phyloP scores from a whole-genome alignment of 2,113 vertebrate species.

The Gymnorhina tibicen region DNA sequence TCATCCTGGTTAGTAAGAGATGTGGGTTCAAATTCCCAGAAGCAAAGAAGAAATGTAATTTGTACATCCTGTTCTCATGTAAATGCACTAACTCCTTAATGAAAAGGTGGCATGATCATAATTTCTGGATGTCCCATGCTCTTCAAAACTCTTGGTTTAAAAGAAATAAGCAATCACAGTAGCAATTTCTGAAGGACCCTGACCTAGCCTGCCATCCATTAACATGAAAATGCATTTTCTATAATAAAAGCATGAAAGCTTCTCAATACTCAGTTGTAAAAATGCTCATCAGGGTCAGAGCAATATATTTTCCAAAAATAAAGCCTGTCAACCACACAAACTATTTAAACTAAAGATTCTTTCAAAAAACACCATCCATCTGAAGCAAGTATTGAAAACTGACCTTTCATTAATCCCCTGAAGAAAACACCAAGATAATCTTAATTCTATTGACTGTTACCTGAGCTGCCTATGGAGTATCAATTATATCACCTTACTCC shows the following conservation, averaged over 20 bases:
- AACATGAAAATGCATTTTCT: background rate
- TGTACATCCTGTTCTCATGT: background rate
- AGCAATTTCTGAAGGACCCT: background rate
- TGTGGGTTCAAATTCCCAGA: background rate
- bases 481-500: background rate
- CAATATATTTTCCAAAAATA: background rate
- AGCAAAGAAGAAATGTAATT: background rate
- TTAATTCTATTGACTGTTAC: conserved; percentile 9
- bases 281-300: background rate
- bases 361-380: background rate
- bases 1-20: background rate
- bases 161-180: background rate
- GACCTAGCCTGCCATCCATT: background rate
- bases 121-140: background rate
- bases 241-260: background rate
- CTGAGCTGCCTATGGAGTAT: background rate
- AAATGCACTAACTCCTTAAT: background rate
- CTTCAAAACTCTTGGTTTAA: background rate
- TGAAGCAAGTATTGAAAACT: background rate
- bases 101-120: background rate
- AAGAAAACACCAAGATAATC: background rate
- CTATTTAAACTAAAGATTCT: background rate
- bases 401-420: background rate
- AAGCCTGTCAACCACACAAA: background rate
- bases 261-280: background rate